These are phyloP conservation scores for Dinocampus coccinellae DNA, from an alignment of 2,888 invertebrate genomes.

Conservation along the genomic window DNA sequence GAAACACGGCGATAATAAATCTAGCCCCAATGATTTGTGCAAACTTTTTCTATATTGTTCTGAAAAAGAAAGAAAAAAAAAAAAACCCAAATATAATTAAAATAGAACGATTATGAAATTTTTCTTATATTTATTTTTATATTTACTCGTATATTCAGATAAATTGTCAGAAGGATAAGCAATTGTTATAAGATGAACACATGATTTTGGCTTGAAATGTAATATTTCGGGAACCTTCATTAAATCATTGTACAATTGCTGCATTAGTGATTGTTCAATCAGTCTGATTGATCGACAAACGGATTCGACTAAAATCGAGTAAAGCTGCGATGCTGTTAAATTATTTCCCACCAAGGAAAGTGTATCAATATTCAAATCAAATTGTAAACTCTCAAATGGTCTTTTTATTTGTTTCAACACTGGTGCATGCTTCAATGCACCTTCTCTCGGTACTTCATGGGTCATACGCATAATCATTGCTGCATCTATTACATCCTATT, in stretches of 20 bases:
- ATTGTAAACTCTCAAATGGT: slow-evolving; percentile 71
- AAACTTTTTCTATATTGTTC: slow-evolving; percentile 77
- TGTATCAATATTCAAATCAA: slow-evolving; percentile 79
- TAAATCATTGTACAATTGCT: slow-evolving; percentile 72
- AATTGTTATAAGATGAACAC: slow-evolving; percentile 84
- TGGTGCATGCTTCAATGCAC: slow-evolving; percentile 69
- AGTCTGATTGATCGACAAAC: slow-evolving; percentile 79
- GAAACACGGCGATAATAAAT: slow-evolving; percentile 80
- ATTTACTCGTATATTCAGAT: slow-evolving; percentile 79
- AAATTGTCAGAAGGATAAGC: slow-evolving; percentile 77
- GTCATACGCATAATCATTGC: slow-evolving; percentile 76
- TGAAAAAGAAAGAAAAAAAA: slow-evolving; percentile 62
- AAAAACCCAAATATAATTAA: slow-evolving; percentile 20
- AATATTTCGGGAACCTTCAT: slow-evolving; percentile 77
- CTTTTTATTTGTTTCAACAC: slow-evolving; percentile 77
- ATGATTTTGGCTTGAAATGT: slow-evolving; percentile 80
- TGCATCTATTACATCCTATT: slow-evolving; percentile 74
- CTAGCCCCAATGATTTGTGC: slow-evolving; percentile 80
- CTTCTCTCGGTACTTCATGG: slow-evolving; percentile 72
- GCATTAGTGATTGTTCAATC: slow-evolving; percentile 75
- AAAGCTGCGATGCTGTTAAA: slow-evolving; percentile 76
- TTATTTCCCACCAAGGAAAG: slow-evolving; percentile 79
- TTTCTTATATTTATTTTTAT: background rate
- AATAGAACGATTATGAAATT: no score
- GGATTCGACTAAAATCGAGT: slow-evolving; percentile 82